Conservation (phyloP, 2,113 vertebrate genomes). For the Takifugu flavidus region DNA sequence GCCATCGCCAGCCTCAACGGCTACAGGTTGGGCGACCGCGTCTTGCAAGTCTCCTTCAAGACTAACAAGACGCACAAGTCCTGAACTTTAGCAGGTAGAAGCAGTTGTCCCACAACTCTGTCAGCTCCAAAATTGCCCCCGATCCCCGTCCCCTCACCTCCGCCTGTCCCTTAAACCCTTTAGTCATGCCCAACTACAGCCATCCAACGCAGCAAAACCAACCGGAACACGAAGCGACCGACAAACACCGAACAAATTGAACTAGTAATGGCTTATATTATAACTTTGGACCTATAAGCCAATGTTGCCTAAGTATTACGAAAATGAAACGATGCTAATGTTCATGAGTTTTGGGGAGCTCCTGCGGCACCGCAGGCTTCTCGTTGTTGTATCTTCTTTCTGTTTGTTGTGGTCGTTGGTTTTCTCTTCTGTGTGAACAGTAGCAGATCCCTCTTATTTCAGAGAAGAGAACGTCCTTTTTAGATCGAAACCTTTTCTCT, state of each 20-base stretch:
- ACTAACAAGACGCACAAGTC: conserved; percentile 99
- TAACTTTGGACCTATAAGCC: conserved; percentile 99
- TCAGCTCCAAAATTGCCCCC: conserved; percentile 56
- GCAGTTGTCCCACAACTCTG: conserved; percentile 55
- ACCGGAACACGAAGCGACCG: conserved; percentile 83
- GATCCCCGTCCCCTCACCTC: conserved; percentile 31
- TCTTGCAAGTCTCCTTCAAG: conserved; percentile 99
- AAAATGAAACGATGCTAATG: conserved; percentile 85
- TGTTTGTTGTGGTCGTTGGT: conserved; percentile 83
- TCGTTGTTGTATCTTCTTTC: conserved; percentile 77
- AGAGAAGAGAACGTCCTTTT: conserved; percentile 80
- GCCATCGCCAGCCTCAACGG: conserved; percentile 99
- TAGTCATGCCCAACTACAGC: conserved; percentile 73
- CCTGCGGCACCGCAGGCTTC: conserved; percentile 75
- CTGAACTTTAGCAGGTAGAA: conserved; percentile 80
- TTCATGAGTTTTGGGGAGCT: conserved; percentile 84
- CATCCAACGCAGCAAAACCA: conserved; percentile 84
- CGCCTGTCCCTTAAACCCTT: conserved; percentile 55
- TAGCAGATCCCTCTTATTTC: conserved; percentile 82
- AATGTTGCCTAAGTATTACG: conserved; percentile 99
- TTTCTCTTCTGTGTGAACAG: conserved; percentile 97
- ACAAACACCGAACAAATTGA: conserved; percentile 84
- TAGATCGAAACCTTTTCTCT: conserved; percentile 75
- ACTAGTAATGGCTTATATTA: conserved; percentile 99
- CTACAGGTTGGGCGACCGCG: conserved; percentile 98